Base-by-base conservation (phyloP, 2,888 invertebrate species). In the Salpingus planirostris region DNA sequence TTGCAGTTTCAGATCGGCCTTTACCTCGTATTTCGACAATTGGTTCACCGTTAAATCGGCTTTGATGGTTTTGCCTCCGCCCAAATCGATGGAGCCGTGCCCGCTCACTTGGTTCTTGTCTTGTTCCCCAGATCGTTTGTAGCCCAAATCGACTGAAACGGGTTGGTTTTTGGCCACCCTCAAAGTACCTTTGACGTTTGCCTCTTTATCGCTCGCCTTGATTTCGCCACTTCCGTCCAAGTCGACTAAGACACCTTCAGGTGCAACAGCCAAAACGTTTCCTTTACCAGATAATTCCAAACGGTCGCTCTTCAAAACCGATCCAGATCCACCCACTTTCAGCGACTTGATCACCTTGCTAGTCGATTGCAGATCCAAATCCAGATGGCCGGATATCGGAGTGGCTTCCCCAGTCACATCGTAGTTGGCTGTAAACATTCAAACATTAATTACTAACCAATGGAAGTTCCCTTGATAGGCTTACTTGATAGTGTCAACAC, bases 171-270 rank as follows among this genome's bases (percentile, higher is more conserved):
- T 62, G 3, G 69, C 65, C 21, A 62, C 53, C 12, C 65, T 44
- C 40, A 61, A 54, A 3, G 59, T 47, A 26, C 34, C 53, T 4
- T 76, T 76, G 24, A 73, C 66, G 50, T 76, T 75, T 52, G 79
- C 74, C 41, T 79, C 76, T 39, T 77, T 67, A 55, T 76, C 76
- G 13, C 78, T 77, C 27, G 76, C 57, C 45, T 76, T 76, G 0
- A 77, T 61, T 40, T 77, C 77, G 0, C 75, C 73, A 1, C 76
- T 73, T 26, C 75, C 70, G 49, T 76, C 78, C 32, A 76, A 71
- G 1, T 77, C 74, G 1, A 81, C 76, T 29, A 80, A 70, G 3
- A 74, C 24, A 11, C 34, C 36, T 2, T 29, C 27, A 36, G 49
- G 44, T 11, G 47, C 49, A 27, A 55, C 55, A 12, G 55, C 50